phyloP scores from a whole-genome alignment of 2,797 vertebrate species.

The Alca torda region DNA sequence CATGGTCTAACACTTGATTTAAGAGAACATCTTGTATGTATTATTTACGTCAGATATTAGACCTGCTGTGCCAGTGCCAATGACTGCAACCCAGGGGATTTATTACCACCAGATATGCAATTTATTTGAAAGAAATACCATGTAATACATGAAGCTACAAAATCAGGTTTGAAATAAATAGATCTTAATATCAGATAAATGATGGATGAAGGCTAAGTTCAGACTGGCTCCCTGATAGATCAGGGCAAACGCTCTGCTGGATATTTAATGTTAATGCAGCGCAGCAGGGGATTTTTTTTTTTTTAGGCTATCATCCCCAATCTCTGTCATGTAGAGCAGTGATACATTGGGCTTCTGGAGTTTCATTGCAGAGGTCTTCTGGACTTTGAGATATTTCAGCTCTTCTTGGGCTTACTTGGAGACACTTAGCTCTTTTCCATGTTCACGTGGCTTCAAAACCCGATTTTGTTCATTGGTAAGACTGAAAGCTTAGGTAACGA shows the following conservation, averaged over 20 bases:
- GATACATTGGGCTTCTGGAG: not conserved
- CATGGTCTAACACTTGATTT: slow-evolving; percentile 4
- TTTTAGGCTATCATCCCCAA: not conserved
- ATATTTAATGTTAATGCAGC: not conserved
- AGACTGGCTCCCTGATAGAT: not conserved
- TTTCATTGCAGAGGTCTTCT: not conserved
- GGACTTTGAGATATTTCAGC: not conserved
- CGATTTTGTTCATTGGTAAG: not conserved
- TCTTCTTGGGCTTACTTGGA: not conserved
- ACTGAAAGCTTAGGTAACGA: not conserved
- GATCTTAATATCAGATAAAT: not conserved
- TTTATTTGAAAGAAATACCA: not conserved
- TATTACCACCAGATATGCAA: not conserved
- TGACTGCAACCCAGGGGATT: not conserved
- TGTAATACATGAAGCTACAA: not conserved
- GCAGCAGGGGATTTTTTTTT: not conserved
- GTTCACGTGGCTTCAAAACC: not conserved
- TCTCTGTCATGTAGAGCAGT: not conserved
- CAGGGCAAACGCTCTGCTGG: not conserved
- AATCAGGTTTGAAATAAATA: not conserved
- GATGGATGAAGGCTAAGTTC: not conserved
- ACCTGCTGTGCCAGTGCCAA: not conserved
- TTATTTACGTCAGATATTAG: slow-evolving; percentile 46
- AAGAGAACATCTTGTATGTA: slow-evolving; percentile 9
- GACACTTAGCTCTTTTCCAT: not conserved